Percentiles rank a stretch among this genome's conserved stretches.
These are phyloP conservation scores for Notarius lentiginosus DNA, from an alignment of 2,113 vertebrate species.

Conservation along the genomic window DNA sequence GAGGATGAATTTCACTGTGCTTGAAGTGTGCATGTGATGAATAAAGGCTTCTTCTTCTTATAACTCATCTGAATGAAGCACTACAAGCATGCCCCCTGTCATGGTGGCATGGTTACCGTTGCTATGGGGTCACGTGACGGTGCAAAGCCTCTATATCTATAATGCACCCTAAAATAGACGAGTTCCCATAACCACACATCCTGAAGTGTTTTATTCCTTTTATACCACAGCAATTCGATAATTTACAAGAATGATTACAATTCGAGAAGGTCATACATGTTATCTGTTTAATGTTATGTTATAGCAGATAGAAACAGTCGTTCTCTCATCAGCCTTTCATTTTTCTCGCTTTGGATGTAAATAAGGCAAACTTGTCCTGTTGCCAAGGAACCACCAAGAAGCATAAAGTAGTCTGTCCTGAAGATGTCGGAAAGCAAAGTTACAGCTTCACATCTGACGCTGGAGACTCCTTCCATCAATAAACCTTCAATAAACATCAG, in stretches of 20 bases:
- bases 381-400: neutral
- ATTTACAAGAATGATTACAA: neutral
- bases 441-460: neutral
- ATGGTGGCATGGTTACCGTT: too few species aligned
- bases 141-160: too few species aligned
- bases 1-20: too few species aligned
- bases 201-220: neutral
- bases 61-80: too few species aligned
- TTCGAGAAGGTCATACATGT: neutral
- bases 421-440: too few species aligned
- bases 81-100: too few species aligned
- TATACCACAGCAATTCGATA: neutral
- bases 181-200: neutral
- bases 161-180: neutral
- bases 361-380: neutral
- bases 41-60: too few species aligned
- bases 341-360: neutral
- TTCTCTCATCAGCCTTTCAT: too few species aligned
- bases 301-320: neutral
- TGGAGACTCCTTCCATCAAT: too few species aligned
- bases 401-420: neutral
- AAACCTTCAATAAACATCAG: too few species aligned
- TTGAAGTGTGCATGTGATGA: too few species aligned
- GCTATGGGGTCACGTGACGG: too few species aligned
- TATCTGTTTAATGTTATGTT: neutral